Conservation (phyloP, 2,113 vertebrate species). For the Macrotis lagotis region DNA sequence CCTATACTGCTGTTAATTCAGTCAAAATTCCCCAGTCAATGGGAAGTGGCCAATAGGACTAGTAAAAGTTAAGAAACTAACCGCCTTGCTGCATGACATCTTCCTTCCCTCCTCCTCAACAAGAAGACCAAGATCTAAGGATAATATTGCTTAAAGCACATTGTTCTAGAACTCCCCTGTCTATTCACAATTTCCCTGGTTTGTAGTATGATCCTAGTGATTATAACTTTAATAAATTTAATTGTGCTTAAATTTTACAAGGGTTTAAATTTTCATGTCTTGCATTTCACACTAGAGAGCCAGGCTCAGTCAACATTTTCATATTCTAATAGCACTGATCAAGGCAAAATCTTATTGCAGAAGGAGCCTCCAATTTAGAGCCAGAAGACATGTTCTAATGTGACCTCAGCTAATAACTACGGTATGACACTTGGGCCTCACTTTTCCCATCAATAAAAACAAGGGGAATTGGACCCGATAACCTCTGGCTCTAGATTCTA, state of each 20-base stretch:
- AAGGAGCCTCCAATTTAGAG: not conserved
- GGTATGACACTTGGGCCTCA: not conserved
- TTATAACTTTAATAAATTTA: not conserved
- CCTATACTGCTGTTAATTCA: slow-evolving; percentile 28
- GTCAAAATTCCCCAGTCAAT: slow-evolving; percentile 37
- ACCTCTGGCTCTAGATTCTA: not conserved
- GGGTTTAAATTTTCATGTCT: not conserved
- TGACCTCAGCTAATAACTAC: too few relatives aligned
- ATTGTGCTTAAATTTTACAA: not conserved
- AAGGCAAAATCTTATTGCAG: not conserved
- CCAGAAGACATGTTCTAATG: not conserved
- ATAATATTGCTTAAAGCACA: not conserved
- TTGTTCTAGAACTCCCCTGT: not conserved
- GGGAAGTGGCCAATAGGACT: not conserved
- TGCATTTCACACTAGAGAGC: not conserved
- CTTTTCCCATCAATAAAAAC: not conserved
- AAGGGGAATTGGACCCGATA: not conserved
- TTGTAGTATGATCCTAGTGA: not conserved
- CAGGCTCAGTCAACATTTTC: slow-evolving; percentile 1
- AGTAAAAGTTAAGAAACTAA: not conserved
- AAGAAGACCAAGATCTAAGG: not conserved
- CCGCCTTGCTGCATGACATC: not conserved
- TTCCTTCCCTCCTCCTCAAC: not conserved
- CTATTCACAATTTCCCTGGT: not conserved
- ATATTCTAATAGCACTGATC: not conserved